Evolutionary conservation across 2,888 invertebrate species (phyloP).

Genomic region (Pemphredon lugubris): DNA sequence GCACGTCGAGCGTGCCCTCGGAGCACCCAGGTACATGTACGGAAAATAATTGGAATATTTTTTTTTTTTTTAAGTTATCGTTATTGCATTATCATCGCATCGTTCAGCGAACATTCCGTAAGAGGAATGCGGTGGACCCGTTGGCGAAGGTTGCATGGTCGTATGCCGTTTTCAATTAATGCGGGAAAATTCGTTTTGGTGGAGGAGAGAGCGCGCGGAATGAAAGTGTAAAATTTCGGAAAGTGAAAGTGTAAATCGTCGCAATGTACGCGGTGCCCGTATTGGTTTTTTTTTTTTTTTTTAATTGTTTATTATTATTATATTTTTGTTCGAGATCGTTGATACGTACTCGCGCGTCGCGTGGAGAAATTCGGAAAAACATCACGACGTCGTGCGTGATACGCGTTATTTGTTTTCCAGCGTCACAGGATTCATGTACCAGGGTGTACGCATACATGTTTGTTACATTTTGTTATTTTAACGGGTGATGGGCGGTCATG

Average conservation of each 20-base stretch:
- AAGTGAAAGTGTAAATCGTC: constrained; percentile 44
- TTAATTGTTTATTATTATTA: too few relatives aligned
- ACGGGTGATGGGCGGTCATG: constrained; percentile 70
- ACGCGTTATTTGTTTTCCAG: constrained; percentile 3
- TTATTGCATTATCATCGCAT: constrained; percentile 35
- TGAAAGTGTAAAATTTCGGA: constrained; percentile 41
- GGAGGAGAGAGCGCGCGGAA: constrained; percentile 15
- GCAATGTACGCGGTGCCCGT: constrained; percentile 11
- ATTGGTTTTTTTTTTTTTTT: too few relatives aligned
- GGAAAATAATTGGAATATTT: constrained; percentile 64
- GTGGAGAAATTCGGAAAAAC: constrained; percentile 6
- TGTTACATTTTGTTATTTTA: constrained; percentile 43
- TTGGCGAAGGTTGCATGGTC: constrained; percentile 31
- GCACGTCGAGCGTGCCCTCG: constrained; percentile 77
- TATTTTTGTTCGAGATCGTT: constrained; percentile 23
- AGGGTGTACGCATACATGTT: constrained; percentile 63
- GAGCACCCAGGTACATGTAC: constrained; percentile 80
- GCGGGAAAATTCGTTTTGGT: constrained; percentile 16
- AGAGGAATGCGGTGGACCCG: constrained; percentile 31
- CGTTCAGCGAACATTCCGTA: constrained; percentile 41
- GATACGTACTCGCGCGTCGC: constrained; percentile 4
- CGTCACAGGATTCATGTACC: constrained; percentile 72
- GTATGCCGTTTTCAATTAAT: constrained; percentile 39
- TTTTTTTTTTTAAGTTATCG: constrained; percentile 48
- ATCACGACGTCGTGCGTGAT: background rate